phyloP scores from a whole-genome alignment of 2,888 invertebrate genomes.

The Bedellia somnulentella region DNA sequence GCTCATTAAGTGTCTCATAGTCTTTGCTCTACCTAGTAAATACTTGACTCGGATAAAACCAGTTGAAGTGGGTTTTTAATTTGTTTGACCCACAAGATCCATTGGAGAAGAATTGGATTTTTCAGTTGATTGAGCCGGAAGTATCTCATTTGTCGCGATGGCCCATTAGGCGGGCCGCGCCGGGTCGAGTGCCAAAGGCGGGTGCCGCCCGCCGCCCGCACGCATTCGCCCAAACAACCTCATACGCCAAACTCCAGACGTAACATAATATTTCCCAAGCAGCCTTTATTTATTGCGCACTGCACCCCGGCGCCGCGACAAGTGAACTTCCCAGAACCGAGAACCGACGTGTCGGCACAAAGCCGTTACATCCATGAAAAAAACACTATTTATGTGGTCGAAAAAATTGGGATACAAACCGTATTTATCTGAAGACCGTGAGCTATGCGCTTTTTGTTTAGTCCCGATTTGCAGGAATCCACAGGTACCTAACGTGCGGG shows the following conservation, averaged over 20 bases:
- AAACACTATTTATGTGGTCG: constrained; percentile 56
- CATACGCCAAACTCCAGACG: constrained; percentile 41
- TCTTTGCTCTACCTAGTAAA: too few species aligned
- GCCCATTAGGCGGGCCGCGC: constrained; percentile 19
- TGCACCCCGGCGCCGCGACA: constrained; percentile 49
- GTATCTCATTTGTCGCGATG: constrained; percentile 22
- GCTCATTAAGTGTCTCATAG: too few species aligned
- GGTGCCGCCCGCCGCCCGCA: constrained; percentile 21
- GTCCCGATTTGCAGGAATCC: constrained; percentile 45
- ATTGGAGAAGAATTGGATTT: constrained; percentile 5
- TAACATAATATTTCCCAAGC: constrained; percentile 59
- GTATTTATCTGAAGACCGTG: constrained; percentile 48
- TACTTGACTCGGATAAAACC: too few species aligned
- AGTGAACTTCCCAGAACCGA: constrained; percentile 47
- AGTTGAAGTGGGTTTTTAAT: too few species aligned
- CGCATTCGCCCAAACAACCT: constrained; percentile 14
- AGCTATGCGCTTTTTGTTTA: constrained; percentile 47
- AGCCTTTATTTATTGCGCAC: constrained; percentile 55
- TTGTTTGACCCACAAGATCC: constrained; percentile 1
- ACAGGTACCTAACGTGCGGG: constrained; percentile 34
- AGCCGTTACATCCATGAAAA: constrained; percentile 52
- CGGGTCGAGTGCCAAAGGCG: constrained; percentile 35
- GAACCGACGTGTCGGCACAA: constrained; percentile 38
- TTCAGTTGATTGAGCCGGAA: constrained; percentile 11
- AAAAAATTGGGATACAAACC: constrained; percentile 47